Evolutionary conservation across 2,113 vertebrate species (phyloP), one percentile per base, ranked within the genome.

Genomic region (Toxotes chatareus): DNA sequence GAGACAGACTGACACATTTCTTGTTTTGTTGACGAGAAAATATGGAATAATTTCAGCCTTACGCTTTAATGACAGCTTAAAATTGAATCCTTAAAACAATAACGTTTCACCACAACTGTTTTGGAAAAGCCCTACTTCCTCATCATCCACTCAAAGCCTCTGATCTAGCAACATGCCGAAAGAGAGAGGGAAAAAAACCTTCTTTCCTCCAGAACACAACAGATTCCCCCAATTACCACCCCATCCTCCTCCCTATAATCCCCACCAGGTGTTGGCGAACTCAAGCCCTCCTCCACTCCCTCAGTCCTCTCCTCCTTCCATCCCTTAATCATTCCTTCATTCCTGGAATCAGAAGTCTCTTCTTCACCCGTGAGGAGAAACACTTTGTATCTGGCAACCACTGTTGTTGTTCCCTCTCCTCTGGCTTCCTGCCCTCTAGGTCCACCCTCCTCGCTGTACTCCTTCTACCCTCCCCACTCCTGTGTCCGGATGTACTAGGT

Each of bases 111-210:
- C 0, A 0, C 1, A 44, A 13, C n/a, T 77, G 40, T 70, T 82
- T 67, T 63, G 75, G 64, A 81, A 73, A 87, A 74, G 79, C 63
- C 47, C 11, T 4, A 32, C 49, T 71, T 84, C 73, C 66, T 76
- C 53, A 31, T 60, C 47, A 21, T 46, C 38, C 40, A 72, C 32
- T 51, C 56, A 38, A 62, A 80, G 23, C 68, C 60, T 82, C 76
- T 92, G 82, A 90, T 92, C 84, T 80, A 51, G 32, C 31, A 5
- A 84, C 66, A 42, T 70, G 80, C 83, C 86, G 86, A 90, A 78
- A 87, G 65, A 83, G 64, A 67, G 49, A 44, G 63, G 46, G 53
- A 75, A 57, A 75, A 63, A 79, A 74, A 42, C 6, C 34, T 17
- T 36, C 49, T 76, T 77, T 53, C 64, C 65, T 63, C 13, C 36